These are phyloP conservation scores for Sphenopsis melanotis DNA, from an alignment of 2,797 vertebrate genomes.

Conservation along the genomic window DNA sequence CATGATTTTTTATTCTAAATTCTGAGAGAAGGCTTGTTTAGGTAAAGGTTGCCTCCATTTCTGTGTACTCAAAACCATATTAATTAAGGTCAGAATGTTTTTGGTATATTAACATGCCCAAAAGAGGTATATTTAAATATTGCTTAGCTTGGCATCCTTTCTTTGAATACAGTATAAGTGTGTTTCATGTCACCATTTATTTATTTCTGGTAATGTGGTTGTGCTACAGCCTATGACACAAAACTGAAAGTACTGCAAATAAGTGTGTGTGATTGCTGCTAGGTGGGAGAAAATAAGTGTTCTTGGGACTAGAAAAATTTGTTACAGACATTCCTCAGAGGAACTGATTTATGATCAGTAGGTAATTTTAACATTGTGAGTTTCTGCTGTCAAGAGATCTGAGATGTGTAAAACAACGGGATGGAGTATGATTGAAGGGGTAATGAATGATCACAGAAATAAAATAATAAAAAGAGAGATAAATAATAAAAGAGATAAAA, in stretches of 20 bases:
- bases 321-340: background rate
- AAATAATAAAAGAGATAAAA: background rate
- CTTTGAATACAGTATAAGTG: background rate
- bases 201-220: background rate
- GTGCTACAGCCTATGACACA: background rate
- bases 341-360: background rate
- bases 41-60: background rate
- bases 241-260: background rate
- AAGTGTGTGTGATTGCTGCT: background rate
- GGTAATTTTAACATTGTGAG: background rate
- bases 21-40: background rate
- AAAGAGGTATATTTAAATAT: background rate
- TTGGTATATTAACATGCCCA: background rate
- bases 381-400: background rate
- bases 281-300: background rate
- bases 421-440: background rate
- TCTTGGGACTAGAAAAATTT: background rate
- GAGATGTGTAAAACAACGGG: background rate
- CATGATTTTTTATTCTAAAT: background rate
- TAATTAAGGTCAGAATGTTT: background rate
- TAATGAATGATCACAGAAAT: background rate
- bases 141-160: background rate
- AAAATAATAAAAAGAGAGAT: background rate
- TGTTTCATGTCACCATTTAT: background rate
- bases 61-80: background rate